Base-by-base conservation (phyloP, 2,888 invertebrate genomes). In the Drosophila atroscutellata region DNA sequence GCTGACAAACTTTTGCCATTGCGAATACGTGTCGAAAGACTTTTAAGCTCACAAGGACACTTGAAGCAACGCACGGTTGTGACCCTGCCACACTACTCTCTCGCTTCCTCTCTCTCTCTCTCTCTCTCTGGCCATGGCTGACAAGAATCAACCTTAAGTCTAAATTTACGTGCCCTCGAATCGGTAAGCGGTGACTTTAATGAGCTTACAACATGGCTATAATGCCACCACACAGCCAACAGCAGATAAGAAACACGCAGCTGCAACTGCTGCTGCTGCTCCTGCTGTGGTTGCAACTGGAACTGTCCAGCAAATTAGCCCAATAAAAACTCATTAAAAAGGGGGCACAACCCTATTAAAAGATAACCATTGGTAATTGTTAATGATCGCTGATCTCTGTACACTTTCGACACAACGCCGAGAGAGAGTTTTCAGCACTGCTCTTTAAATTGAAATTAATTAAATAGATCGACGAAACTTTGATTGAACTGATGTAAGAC, bases 31-130 rank as follows among this genome's bases (percentile, higher is more conserved):
- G 87, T 81, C 77, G 75, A 80, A 81, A 81, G 82, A 80, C 85
- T 85, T 83, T 86, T 83, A 75, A 82, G 85, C 83, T 66, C 69
- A 75, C 88, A 88, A 88, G 84, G 88, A 83, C 84, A 88, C 86
- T 85, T 73, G 58, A 83, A 62, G 60, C 66, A 74, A 61, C 68
- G 55, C 73, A 73, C 59, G 67, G 62, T 28, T 64, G 36, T 59
- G 64, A 58, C 52, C 66, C 42, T 56, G 56, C 30, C 56, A 56
- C 42, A 56, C 5, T 6, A 56, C 15, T 20, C 30, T 20, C 15
- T 45, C 13, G 4, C 52, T 47, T 45, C 47, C n/a, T 36, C n/a
- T 39, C 28, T 26, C 24, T 2, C n/a, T n/a, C 24, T 24, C 26
- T 28, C 26, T 2, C 9, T 39, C 13, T 24, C n/a, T 56, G 55